phyloP scores from a whole-genome alignment of 2,113 vertebrate genomes.

The Lepidothrix coronata region DNA sequence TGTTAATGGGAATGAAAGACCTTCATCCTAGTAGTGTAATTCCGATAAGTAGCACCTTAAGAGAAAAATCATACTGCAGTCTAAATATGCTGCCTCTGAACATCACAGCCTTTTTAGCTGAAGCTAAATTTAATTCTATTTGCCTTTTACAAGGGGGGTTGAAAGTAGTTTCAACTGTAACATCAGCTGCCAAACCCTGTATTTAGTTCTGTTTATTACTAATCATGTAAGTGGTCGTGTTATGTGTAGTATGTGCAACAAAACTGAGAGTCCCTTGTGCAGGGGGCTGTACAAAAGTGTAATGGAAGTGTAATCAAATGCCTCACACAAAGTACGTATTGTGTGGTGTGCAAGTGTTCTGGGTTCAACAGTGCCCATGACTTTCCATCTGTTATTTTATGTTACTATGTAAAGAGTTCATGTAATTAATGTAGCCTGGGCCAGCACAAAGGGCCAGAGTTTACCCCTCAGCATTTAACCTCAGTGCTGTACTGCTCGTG shows the following conservation, averaged over 20 bases:
- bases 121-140: background rate
- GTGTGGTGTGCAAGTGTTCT: background rate
- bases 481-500: fast-evolving
- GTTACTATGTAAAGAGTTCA: background rate
- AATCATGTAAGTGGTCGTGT: background rate
- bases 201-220: background rate
- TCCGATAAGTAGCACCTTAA: background rate
- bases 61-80: background rate
- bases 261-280: background rate
- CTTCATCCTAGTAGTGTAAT: background rate
- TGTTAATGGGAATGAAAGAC: background rate
- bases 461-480: background rate
- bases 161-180: background rate
- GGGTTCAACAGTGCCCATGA: background rate
- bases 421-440: background rate
- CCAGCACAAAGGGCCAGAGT: background rate
- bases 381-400: background rate
- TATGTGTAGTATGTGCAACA: background rate
- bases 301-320: background rate
- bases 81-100: background rate
- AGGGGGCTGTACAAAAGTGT: background rate
- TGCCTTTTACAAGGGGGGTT: background rate
- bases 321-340: background rate
- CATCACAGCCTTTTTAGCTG: background rate
- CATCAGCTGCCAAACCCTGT: background rate